Evolutionary conservation across 2,113 vertebrate genomes (phyloP), one percentile per base, ranked within the genome.

Genomic region (Pogona vitticeps): DNA sequence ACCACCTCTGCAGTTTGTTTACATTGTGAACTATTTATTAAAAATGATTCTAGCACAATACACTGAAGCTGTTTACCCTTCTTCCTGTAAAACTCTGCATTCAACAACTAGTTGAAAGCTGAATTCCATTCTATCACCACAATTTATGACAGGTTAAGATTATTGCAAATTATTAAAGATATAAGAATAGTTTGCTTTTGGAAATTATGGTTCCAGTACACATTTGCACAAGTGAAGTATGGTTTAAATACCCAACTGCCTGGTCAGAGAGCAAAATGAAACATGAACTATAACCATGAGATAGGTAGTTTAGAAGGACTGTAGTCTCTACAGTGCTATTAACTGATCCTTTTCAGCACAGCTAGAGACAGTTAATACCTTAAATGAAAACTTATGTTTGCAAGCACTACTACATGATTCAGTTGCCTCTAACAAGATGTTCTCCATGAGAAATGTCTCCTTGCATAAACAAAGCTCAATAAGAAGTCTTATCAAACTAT

Each of bases 301-400:
- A 81, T 70, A 33, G 76, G 76, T 76, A 89, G 88, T 77, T 80
- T 76, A 86, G 78, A 56, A 20, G 87, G 86, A 58, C 73, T 59
- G 65, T 82, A 77, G 76, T 83, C 67, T 61, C 67, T 61, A 88
- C 58, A 77, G n/a, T 89, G 72, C 75, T 89, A 68, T 28, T 83
- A 83, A 77, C 28, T 68, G 28, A 15, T 58, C 15, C 71, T 76
- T 79, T 40, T 52, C 58, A 38, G 7, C 33, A 52, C 58, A 8
- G 33, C 36, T 67, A 83, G 14, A 77, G 13, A n/a, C 21, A 78
- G 90, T 82, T 0, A 58, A n/a, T 3, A 67, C 23, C 87, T 46
- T 72, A 80, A 63, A 88, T 76, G 63, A 58, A 88, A 82, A 86
- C 63, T 83, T 73, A 63, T 12, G 0, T 58, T 40, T 85, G 77